Evolutionary conservation across 2,888 invertebrate genomes (phyloP), one percentile per base, ranked within the genome.

Genomic region (Aelia acuminata): DNA sequence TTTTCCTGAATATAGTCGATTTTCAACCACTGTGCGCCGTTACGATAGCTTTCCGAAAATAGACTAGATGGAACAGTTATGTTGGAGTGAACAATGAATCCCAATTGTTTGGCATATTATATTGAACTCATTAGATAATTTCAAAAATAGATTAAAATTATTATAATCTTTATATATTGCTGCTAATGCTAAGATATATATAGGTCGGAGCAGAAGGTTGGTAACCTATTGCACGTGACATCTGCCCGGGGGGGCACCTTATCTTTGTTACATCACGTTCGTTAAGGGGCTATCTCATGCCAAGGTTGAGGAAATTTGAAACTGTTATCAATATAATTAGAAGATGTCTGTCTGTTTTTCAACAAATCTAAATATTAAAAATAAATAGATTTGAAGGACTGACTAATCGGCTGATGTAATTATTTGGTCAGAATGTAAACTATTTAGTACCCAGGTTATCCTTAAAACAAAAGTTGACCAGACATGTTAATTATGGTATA

Each of bases 191-290:
- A 11, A 43, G 39, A 43, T 43, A 43, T 80, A 80, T 43, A 43
- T 80, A 80, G 80, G 80, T 22, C 43, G 80, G 7, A 63, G 10
- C n/a, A 80, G 22, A 80, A 43, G 80, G 80, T 80, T 80, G 80
- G n/a, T 80, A 43, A 80, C 80, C 80, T 3, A 80, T 10, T n/a
- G 43, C 80, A 80, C 80, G 80, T 80, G 80, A 80, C 80, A 43
- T 39, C 22, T 43, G 80, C 43, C 80, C 80, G 11, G 80, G 80
- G 80, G 80, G 80, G 43, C 80, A 43, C 13, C 22, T 0, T 80
- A 80, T 80, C 80, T 39, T 22, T 18, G 10, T 80, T 80, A 80
- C 43, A 80, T 80, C 39, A 80, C n/a, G n/a, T 43, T n/a, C 80
- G 18, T 3, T 7, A 39, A n/a, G 4, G 4, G 80, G 80, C 43